Percentiles rank a stretch among this genome's conserved stretches.
These are phyloP conservation scores for Platichthys stellatus DNA, from an alignment of 2,113 vertebrate genomes.

Conservation along the genomic window DNA sequence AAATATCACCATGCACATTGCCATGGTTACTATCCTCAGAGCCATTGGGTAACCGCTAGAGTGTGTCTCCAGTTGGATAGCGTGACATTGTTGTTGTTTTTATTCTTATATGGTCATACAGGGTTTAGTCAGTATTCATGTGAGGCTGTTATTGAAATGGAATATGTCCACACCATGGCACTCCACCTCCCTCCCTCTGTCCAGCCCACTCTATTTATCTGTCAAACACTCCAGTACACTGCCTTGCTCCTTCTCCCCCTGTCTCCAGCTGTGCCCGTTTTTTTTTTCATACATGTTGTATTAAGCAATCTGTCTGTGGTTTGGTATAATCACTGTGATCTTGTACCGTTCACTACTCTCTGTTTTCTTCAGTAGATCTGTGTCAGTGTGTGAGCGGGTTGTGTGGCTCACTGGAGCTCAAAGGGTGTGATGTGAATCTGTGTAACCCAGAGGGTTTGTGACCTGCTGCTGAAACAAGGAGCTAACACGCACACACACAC, in stretches of 20 bases:
- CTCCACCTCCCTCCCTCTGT: conserved; percentile 17
- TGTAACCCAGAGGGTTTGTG: background rate
- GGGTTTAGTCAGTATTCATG: conserved; percentile 37
- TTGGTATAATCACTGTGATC: background rate
- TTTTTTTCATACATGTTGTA: conserved; percentile 16
- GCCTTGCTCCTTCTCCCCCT: background rate
- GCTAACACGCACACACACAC: background rate
- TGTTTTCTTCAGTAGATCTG: conserved; percentile 36
- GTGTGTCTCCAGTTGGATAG: conserved; percentile 4
- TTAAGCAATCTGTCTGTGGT: conserved; percentile 23
- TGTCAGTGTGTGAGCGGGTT: conserved; percentile 59
- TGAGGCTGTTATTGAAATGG: conserved; percentile 1
- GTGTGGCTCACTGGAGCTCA: background rate
- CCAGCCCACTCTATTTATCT: conserved; percentile 32
- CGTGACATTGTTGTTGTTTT: conserved; percentile 39
- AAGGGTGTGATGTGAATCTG: conserved; percentile 20
- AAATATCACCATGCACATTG: conserved; percentile 30
- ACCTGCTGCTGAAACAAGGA: background rate
- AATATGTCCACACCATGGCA: conserved; percentile 20
- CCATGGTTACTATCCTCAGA: conserved; percentile 17
- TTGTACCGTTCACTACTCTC: background rate
- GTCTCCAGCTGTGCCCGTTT: background rate
- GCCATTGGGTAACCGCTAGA: background rate
- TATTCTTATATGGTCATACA: conserved; percentile 11
- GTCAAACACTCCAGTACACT: conserved; percentile 5